Evolutionary conservation across 1,140 invertebrate genomes (phyloP), one percentile per base, ranked within the genome.

Genomic region (Macrotrachela quadricornifera): DNA sequence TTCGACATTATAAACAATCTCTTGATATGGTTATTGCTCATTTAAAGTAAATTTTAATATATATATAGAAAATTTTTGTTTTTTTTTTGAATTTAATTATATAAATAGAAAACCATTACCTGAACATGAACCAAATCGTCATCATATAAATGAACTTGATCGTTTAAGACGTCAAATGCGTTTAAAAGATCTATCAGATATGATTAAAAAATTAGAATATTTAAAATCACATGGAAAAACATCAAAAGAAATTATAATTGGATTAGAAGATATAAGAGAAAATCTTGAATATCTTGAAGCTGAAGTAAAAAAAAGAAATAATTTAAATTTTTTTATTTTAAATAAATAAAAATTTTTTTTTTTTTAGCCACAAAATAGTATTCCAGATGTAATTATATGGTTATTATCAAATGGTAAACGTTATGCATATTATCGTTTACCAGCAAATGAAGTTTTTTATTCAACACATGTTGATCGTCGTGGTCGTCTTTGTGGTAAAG

Each of bases 311-410:
- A 30, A 2, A n/a, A n/a, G n/a, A n/a, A n/a, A n/a, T n/a, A n/a
- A n/a, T n/a, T n/a, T n/a, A n/a, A n/a, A n/a, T n/a, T n/a, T n/a
- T n/a, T n/a, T n/a, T n/a, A n/a, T 30, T 2, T 30, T 30, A 4
- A 30, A 4, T 8, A 30, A 30, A 30, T 30, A 30, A 30, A 30
- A 4, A 30, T 30, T 2, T 30, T 30, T 2, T 4, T 4, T 30
- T 4, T 30, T 30, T 30, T 58, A 74, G 71, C 72, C 73, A 21
- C 73, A 74, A 59, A 71, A 69, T 62, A 71, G 70, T 58, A 70
- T 74, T 55, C 73, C 73, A 14, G 73, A 74, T 62, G 66, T 74
- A 10, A 61, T 73, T 14, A 62, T 74, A 14, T 74, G 73, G 73
- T 68, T 74, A 66, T 64, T 74, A 39, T 63, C 64, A 59, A 71